phyloP scores from a whole-genome alignment of 2,888 invertebrate species.

The Cryptocheilus praepositus region DNA sequence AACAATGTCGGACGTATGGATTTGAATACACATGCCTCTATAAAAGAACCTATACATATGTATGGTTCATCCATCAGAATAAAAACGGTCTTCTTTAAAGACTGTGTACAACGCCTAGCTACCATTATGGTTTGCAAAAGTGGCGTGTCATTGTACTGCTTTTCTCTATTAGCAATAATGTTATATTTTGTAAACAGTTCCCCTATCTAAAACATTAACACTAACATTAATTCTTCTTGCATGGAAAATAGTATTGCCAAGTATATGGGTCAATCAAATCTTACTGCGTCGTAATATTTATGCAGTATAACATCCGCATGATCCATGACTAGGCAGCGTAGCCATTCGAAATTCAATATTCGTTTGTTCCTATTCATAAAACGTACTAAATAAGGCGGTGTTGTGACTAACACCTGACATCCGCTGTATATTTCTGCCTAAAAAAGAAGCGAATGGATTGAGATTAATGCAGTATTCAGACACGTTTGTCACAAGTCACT shows the following conservation, averaged over 20 bases:
- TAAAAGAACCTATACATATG: conserved; percentile 82
- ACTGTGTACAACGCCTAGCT: conserved; percentile 81
- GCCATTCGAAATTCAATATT: conserved; percentile 78
- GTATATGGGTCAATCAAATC: not conserved
- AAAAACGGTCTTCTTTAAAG: conserved; percentile 78
- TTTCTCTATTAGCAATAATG: conserved; percentile 48
- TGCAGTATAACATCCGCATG: conserved; percentile 81
- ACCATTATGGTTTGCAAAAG: conserved; percentile 79
- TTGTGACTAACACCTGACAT: conserved; percentile 84
- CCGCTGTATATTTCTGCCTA: conserved; percentile 76
- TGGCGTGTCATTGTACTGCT: conserved; percentile 33
- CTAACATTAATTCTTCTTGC: conserved; percentile 11
- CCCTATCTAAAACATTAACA: conserved; percentile 38
- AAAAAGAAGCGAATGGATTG: conserved; percentile 19
- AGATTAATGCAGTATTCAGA: too few relatives aligned
- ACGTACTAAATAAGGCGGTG: conserved; percentile 79
- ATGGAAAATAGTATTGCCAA: not conserved
- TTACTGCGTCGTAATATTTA: conserved; percentile 74
- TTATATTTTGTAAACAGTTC: conserved; percentile 49
- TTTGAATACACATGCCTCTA: conserved; percentile 87
- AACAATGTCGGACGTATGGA: conserved; percentile 75
- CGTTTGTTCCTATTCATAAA: conserved; percentile 73
- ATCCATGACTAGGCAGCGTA: conserved; percentile 83
- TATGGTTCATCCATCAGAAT: conserved; percentile 78
- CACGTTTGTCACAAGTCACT: too few relatives aligned